Percentiles rank a stretch among this genome's conserved stretches.
These are phyloP conservation scores for Kryptolebias marmoratus DNA, from an alignment of 2,113 vertebrate species.

Conservation along the genomic window DNA sequence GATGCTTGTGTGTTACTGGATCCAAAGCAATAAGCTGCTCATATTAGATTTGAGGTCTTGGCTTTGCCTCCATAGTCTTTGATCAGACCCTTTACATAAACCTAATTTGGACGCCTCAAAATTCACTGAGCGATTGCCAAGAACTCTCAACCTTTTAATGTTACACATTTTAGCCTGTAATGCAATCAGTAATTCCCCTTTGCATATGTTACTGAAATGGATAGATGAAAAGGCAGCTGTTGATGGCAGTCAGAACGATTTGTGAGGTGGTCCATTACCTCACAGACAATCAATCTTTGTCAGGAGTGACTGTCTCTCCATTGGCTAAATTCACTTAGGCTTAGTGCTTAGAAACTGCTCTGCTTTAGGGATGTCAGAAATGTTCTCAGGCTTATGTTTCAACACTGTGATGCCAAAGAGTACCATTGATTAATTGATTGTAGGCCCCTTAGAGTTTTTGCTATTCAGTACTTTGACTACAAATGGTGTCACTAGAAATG, in stretches of 20 bases:
- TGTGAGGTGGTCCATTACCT: conserved; percentile 31
- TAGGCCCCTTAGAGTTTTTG: conserved; percentile 8
- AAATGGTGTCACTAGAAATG: background rate
- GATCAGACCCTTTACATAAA: conserved; percentile 37
- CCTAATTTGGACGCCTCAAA: conserved; percentile 26
- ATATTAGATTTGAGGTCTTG: conserved; percentile 57
- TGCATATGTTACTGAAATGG: conserved; percentile 24
- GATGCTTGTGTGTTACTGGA: conserved; percentile 20
- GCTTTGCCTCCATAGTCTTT: conserved; percentile 28
- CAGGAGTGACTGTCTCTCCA: conserved; percentile 38
- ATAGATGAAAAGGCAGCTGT: conserved; percentile 23
- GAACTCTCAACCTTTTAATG: conserved; percentile 36
- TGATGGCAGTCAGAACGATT: conserved; percentile 4
- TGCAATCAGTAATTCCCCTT: conserved; percentile 28
- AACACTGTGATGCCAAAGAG: conserved; percentile 23
- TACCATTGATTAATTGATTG: conserved; percentile 50
- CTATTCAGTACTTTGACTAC: conserved; percentile 5
- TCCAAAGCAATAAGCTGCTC: conserved; percentile 56
- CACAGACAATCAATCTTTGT: conserved; percentile 54
- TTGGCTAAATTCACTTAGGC: conserved; percentile 32
- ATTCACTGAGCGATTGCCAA: conserved; percentile 35
- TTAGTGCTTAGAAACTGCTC: conserved; percentile 50
- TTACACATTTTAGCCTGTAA: conserved; percentile 29
- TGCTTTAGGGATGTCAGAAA: conserved; percentile 47
- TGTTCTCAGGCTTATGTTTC: conserved; percentile 28